Conservation (phyloP, 2,797 vertebrate genomes). For the Dromococcyx pavoninus region DNA sequence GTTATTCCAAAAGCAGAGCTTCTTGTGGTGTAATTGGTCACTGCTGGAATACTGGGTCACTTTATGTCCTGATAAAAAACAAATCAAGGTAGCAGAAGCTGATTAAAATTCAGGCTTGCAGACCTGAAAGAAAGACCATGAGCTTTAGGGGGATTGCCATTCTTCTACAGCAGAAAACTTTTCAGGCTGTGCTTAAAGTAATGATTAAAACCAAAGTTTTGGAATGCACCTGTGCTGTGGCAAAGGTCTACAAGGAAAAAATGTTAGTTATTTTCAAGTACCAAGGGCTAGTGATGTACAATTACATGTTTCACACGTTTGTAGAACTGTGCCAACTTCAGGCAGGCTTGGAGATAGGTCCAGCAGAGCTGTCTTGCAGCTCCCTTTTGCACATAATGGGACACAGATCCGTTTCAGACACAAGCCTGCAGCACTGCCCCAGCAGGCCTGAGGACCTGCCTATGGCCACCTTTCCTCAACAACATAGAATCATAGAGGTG, state of each 20-base stretch:
- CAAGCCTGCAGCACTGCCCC: rapidly evolving
- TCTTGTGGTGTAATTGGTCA: background rate
- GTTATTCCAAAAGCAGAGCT: background rate
- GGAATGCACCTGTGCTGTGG: rapidly evolving
- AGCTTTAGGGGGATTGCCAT: background rate
- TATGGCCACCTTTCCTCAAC: background rate
- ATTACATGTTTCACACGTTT: rapidly evolving
- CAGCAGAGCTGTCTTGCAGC: rapidly evolving
- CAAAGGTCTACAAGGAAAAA: rapidly evolving
- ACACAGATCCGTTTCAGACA: rapidly evolving
- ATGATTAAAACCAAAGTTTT: background rate
- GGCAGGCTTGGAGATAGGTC: rapidly evolving
- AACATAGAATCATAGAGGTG: too few relatives aligned
- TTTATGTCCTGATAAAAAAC: background rate
- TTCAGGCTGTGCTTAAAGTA: rapidly evolving
- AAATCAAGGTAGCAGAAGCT: background rate
- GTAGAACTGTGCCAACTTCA: rapidly evolving
- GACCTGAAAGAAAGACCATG: rapidly evolving
- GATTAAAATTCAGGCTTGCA: background rate
- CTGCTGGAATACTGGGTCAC: background rate
- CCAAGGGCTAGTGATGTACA: rapidly evolving
- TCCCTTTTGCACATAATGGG: rapidly evolving
- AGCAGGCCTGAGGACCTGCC: rapidly evolving
- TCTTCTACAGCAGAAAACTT: background rate
- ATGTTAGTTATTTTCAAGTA: rapidly evolving